These are phyloP conservation scores for Patella ulyssiponensis DNA, from an alignment of 2,888 invertebrate genomes.

Conservation along the genomic window DNA sequence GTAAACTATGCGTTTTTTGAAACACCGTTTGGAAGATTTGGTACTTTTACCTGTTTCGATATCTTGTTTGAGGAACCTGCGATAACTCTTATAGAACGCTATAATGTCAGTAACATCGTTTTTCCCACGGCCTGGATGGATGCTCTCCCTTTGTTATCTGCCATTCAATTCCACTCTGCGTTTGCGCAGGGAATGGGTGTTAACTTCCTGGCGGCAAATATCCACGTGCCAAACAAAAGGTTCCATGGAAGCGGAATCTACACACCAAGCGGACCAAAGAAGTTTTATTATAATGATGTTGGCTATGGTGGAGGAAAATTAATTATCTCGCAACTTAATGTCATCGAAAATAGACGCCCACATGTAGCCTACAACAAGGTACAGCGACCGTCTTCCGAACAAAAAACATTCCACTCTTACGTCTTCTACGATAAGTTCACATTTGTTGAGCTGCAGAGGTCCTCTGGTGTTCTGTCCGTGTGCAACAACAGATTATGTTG, in stretches of 20 bases:
- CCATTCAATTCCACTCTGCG: conserved; percentile 77
- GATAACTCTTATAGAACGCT: conserved; percentile 76
- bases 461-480: conserved; percentile 37
- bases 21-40: conserved; percentile 71
- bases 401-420: conserved; percentile 33
- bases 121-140: conserved; percentile 83
- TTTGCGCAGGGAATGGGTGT: conserved; percentile 80
- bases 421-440: conserved; percentile 49
- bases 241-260: conserved; percentile 84
- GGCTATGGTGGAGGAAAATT: conserved; percentile 34
- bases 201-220: conserved; percentile 82
- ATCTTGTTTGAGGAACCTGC: conserved; percentile 83
- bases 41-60: conserved; percentile 88
- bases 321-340: conserved; percentile 41
- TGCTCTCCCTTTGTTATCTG: conserved; percentile 77
- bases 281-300: conserved; percentile 37
- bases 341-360: neutral
- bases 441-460: conserved; percentile 38
- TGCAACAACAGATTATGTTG: conserved; percentile 57
- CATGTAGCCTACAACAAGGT: neutral
- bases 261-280: conserved; percentile 68
- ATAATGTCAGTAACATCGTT: conserved; percentile 45
- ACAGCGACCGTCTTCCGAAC: neutral
- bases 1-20: conserved; percentile 54
- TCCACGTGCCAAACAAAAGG: conserved; percentile 76